These are phyloP conservation scores for Endomychus coccineus DNA, from an alignment of 2,888 invertebrate species.

Conservation along the genomic window DNA sequence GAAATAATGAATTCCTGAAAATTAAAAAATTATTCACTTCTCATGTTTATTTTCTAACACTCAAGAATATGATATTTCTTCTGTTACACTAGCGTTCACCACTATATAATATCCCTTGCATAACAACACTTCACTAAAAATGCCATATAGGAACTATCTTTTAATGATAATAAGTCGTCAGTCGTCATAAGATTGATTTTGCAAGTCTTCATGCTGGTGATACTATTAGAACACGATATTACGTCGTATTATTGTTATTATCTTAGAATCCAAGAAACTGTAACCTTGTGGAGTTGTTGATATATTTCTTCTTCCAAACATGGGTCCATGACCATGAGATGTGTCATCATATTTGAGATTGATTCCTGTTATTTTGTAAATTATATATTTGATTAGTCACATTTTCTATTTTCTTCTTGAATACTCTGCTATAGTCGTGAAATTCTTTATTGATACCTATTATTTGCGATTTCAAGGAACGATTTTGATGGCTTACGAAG, in stretches of 20 bases:
- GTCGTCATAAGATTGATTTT: conserved; percentile 4
- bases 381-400: conserved; percentile 10
- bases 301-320: too few species aligned
- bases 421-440: conserved; percentile 26
- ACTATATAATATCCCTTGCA: too few species aligned
- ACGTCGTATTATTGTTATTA: too few species aligned
- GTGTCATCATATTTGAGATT: too few species aligned
- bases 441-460: conserved; percentile 30
- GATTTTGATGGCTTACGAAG: conserved; percentile 14
- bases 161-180: background rate
- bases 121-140: background rate
- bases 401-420: conserved; percentile 29
- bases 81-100: too few species aligned
- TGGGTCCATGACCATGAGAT: too few species aligned
- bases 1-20: conserved; percentile 1
- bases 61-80: too few species aligned
- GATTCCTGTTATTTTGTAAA: conserved; percentile 4
- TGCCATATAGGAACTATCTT: background rate
- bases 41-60: too few species aligned
- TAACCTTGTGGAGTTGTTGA: too few species aligned
- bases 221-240: too few species aligned
- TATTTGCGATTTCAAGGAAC: conserved; percentile 24
- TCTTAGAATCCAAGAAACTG: too few species aligned
- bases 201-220: too few species aligned
- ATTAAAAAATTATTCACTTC: background rate